Evolutionary conservation across 2,113 vertebrate species (phyloP).

Genomic region (Sclerurus mexicanus): DNA sequence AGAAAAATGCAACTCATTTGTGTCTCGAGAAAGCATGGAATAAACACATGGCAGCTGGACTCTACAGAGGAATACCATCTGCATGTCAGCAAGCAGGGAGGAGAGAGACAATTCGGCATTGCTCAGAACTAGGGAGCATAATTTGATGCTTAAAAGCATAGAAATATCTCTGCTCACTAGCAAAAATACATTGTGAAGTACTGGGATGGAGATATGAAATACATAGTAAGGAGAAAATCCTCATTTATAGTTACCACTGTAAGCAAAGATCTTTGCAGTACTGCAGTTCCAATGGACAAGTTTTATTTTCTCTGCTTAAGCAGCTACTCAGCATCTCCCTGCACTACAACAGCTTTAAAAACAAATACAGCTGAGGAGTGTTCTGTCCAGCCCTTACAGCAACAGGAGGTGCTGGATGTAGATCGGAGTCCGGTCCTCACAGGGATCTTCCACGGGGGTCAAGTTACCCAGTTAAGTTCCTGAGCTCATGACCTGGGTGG

Average conservation of each 20-base stretch:
- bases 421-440: neutral
- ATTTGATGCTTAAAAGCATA: neutral
- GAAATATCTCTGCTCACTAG: neutral
- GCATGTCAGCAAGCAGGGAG: neutral
- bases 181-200: neutral
- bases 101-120: neutral
- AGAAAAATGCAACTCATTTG: neutral
- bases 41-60: neutral
- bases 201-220: neutral
- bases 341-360: rapidly evolving
- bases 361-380: rapidly evolving
- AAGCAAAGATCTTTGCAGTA: neutral
- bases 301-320: neutral
- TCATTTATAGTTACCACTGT: neutral
- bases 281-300: rapidly evolving
- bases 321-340: neutral
- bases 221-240: neutral
- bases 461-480: rapidly evolving
- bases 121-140: neutral
- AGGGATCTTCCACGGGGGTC: rapidly evolving
- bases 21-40: neutral
- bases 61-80: neutral
- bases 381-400: neutral
- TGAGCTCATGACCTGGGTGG: rapidly evolving
- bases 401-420: rapidly evolving